A percentile compares a stretch with the other conserved stretches of the same genome.
Evolutionary conservation across 2,797 vertebrate genomes (phyloP).

Genomic region (Sebastiscus tertius): DNA sequence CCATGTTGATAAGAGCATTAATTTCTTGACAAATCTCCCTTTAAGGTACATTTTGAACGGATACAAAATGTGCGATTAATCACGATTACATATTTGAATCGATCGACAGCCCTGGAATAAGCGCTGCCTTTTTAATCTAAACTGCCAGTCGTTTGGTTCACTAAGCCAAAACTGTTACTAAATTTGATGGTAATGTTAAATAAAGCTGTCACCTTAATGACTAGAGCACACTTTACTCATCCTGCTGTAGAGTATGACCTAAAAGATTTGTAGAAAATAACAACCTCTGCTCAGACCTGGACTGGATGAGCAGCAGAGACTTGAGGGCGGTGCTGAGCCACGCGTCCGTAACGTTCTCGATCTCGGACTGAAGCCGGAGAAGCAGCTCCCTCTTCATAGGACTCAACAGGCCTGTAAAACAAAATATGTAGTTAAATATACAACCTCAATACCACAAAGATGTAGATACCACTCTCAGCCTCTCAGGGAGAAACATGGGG

Average conservation of each 20-base stretch:
- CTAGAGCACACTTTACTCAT: not conserved
- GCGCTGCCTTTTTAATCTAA: not conserved
- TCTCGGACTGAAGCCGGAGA: slow-evolving; percentile 90
- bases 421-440: not conserved
- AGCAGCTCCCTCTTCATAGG: slow-evolving; percentile 93
- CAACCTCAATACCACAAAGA: not conserved
- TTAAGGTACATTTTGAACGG: no score
- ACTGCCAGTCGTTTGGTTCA: not conserved
- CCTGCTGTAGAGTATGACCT: not conserved
- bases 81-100: no score
- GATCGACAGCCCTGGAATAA: not conserved
- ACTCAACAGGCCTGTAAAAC: slow-evolving; percentile 88
- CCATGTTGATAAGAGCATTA: no score
- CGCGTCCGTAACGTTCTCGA: slow-evolving; percentile 94
- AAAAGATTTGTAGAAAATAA: no score
- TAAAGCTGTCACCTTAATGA: not conserved
- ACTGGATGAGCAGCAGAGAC: slow-evolving; percentile 95
- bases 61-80: no score
- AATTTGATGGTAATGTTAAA: not conserved
- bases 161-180: not conserved
- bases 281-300: slow-evolving; percentile 83
- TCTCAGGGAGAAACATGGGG: not conserved
- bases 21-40: no score
- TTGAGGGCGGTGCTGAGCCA: slow-evolving; percentile 97
- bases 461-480: not conserved